Percentiles rank a stretch among this genome's conserved stretches.
Evolutionary conservation across 2,888 invertebrate genomes (phyloP).

Genomic region (Euplexia lucipara): DNA sequence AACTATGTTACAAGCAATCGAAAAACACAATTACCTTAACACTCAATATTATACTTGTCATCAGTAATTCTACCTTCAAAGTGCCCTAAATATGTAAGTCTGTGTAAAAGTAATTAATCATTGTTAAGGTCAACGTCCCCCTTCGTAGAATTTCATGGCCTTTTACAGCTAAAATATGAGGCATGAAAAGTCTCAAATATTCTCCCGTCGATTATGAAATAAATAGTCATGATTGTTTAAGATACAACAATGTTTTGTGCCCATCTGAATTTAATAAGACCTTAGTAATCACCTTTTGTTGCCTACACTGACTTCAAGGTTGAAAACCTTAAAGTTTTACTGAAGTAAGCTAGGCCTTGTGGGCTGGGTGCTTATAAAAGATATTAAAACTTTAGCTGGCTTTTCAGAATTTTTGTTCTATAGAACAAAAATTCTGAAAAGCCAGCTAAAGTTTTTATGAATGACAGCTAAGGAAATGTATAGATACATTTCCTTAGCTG

Average conservation of each 20-base stretch:
- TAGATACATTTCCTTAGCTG: constrained; percentile 26
- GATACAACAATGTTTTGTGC: constrained; percentile 7
- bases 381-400: constrained; percentile 37
- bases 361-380: constrained; percentile 18
- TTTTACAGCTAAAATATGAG: constrained; percentile 29
- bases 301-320: constrained; percentile 10
- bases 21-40: constrained; percentile 2
- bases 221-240: constrained; percentile 10
- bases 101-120: constrained; percentile 51
- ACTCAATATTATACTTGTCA: constrained; percentile 32
- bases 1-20: neutral
- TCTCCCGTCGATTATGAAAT: constrained; percentile 19
- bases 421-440: too few relatives aligned
- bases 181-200: constrained; percentile 28
- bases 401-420: constrained; percentile 12
- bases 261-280: constrained; percentile 6
- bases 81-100: constrained; percentile 20
- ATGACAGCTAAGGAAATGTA: too few relatives aligned
- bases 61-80: constrained; percentile 41
- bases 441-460: too few relatives aligned
- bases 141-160: constrained; percentile 38
- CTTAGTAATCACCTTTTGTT: constrained; percentile 25
- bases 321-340: constrained; percentile 11
- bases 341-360: constrained; percentile 18
- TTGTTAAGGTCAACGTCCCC: constrained; percentile 23